Percentiles rank a stretch among this genome's conserved stretches.
phyloP scores from a whole-genome alignment of 2,113 vertebrate species.

The Rhinolophus ferrumequinum region DNA sequence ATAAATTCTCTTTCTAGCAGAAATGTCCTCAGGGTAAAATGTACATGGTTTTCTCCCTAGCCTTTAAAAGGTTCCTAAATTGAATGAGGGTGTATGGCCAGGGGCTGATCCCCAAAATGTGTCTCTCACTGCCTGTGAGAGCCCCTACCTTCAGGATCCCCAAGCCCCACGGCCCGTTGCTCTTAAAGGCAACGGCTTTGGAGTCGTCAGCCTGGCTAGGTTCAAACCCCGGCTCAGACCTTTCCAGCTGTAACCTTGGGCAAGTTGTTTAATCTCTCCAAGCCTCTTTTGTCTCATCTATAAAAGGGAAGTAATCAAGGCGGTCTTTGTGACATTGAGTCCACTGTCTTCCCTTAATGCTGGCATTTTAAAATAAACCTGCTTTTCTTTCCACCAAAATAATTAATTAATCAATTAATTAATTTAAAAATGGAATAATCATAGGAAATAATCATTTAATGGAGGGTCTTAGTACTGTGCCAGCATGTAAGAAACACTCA shows the following conservation, averaged over 20 bases:
- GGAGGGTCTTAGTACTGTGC: neutral
- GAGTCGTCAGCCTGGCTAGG: neutral
- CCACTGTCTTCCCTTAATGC: too few species aligned
- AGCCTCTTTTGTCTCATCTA: neutral
- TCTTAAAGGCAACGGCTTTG: neutral
- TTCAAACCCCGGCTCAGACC: neutral
- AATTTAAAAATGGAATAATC: neutral
- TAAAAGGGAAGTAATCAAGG: neutral
- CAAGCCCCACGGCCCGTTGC: neutral
- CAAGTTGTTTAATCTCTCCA: neutral
- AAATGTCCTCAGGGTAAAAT: conserved; percentile 32
- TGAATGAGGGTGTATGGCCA: neutral
- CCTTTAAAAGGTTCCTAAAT: neutral
- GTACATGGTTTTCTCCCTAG: neutral
- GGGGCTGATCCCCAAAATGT: neutral
- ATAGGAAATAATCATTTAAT: neutral
- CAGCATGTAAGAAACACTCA: neutral
- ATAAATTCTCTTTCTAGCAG: conserved; percentile 52
- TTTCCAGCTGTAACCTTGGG: neutral
- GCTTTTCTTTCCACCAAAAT: too few species aligned
- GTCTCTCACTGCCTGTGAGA: neutral
- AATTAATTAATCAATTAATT: too few species aligned
- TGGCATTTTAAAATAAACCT: too few species aligned
- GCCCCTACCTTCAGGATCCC: neutral
- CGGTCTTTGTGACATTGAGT: too few species aligned